Base-by-base conservation (phyloP, 2,888 invertebrate genomes). In the Xylocampa areola region DNA sequence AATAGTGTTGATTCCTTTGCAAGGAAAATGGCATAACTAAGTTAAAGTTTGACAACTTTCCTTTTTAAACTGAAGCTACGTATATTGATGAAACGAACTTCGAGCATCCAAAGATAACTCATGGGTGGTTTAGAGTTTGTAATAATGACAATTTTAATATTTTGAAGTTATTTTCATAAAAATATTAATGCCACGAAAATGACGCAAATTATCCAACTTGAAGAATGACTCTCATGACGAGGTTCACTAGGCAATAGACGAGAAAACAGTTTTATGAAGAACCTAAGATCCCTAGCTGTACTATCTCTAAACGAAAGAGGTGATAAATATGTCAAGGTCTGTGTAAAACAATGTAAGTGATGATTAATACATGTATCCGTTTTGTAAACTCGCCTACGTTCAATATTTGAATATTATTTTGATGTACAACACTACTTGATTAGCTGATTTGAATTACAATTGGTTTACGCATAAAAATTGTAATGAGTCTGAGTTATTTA, bases 291-390 rank as follows among this genome's bases (percentile, higher is more conserved):
- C 1, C 1, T 23, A 55, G 2, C 23, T 7, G 1, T n/a, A 35
- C 11, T 10, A 40, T 16, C 33, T 4, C 2, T 4, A n/a, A 4
- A 40, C 1, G n/a, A 29, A 44, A 36, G 30, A 44, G 30, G 19
- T 33, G 25, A 23, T 40, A 77, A 80, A 66, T 67, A 76, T 88
- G 89, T 86, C 92, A 91, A 90, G 90, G 91, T 73, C 54, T 62
- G 55, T 51, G 21, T 70, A 58, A 69, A 82, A 86, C 85, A 86
- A 85, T 85, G 71, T 70, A 71, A 67, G 65, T 72, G 79, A 83
- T 85, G 80, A 85, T 78, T 83, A 81, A 80, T 76, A 70, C 66
- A 53, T 67, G 68, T 73, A 82, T 81, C 78, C 80, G 72, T 78
- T 70, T 78, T 73, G 40, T 49, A 44, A 64, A 70, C 51, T 79